A percentile compares a stretch with the other conserved stretches of the same genome.
These are phyloP conservation scores for Ylistrum balloti DNA, from an alignment of 1,140 invertebrate genomes.

Conservation along the genomic window DNA sequence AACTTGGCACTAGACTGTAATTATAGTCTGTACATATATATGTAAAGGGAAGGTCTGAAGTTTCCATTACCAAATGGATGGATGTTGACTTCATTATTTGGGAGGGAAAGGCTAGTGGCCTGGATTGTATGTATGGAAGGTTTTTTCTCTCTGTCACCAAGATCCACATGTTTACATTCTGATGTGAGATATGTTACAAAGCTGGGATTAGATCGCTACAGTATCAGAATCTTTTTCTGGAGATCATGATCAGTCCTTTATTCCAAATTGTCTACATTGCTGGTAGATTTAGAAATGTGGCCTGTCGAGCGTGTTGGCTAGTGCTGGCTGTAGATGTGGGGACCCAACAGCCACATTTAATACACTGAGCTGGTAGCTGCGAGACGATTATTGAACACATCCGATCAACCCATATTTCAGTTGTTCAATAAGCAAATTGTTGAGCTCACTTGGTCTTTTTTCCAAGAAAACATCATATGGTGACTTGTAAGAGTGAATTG, in stretches of 20 bases:
- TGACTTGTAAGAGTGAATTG: neutral
- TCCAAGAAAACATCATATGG: neutral
- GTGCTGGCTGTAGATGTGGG: neutral
- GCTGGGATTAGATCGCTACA: neutral
- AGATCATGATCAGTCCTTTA: neutral
- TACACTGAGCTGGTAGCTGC: neutral
- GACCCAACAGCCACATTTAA: neutral
- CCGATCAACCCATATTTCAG: conserved; percentile 8
- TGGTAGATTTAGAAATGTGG: neutral
- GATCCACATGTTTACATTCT: neutral
- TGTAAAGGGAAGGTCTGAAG: neutral
- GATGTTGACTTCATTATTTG: too few relatives aligned
- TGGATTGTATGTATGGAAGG: neutral
- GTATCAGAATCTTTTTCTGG: conserved; percentile 1
- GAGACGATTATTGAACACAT: conserved; percentile 27
- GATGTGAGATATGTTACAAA: neutral
- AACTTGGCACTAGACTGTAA: neutral
- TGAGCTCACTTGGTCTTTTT: neutral
- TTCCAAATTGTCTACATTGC: neutral
- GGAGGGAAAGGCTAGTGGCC: neutral
- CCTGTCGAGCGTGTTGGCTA: neutral
- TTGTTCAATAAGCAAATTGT: neutral
- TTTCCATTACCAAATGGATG: neutral
- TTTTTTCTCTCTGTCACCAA: neutral
- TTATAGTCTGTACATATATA: neutral